These are phyloP conservation scores for Hycleus cichorii DNA, from an alignment of 1,140 invertebrate species.

Conservation along the genomic window DNA sequence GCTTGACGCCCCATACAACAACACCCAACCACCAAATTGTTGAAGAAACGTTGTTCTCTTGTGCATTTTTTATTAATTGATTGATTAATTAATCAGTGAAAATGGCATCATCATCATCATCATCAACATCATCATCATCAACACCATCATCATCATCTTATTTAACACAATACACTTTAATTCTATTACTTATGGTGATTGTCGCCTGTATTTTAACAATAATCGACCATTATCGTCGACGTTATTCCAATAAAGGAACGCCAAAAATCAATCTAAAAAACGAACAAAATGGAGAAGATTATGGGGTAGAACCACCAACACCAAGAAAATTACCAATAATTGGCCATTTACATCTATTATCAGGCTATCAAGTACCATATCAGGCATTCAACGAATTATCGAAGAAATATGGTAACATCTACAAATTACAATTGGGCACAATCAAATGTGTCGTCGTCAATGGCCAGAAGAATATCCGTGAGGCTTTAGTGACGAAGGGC, in stretches of 20 bases:
- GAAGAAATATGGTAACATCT: slow-evolving; percentile 47
- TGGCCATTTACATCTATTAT: slow-evolving; percentile 53
- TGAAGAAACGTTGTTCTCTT: slow-evolving; percentile 12
- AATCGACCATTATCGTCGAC: neutral
- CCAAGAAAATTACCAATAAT: slow-evolving; percentile 53
- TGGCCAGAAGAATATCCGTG: slow-evolving; percentile 54
- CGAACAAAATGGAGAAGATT: slow-evolving; percentile 1
- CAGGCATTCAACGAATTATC: slow-evolving; percentile 53
- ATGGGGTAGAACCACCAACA: slow-evolving; percentile 42
- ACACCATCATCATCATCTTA: neutral
- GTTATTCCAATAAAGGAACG: neutral
- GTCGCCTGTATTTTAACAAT: neutral
- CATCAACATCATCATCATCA: too few species aligned
- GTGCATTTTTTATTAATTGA: neutral
- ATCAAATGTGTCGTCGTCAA: slow-evolving; percentile 57
- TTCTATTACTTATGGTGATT: slow-evolving; percentile 1
- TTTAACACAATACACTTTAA: slow-evolving; percentile 5
- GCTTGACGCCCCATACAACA: neutral
- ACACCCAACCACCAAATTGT: slow-evolving; percentile 1
- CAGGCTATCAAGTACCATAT: slow-evolving; percentile 55
- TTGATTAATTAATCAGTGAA: too few species aligned
- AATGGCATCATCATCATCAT: too few species aligned
- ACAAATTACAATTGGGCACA: slow-evolving; percentile 53
- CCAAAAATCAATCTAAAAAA: too few species aligned
- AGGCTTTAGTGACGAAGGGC: slow-evolving; percentile 55